Base-by-base conservation (phyloP, 2,888 invertebrate genomes). In the Furcula furcula region DNA sequence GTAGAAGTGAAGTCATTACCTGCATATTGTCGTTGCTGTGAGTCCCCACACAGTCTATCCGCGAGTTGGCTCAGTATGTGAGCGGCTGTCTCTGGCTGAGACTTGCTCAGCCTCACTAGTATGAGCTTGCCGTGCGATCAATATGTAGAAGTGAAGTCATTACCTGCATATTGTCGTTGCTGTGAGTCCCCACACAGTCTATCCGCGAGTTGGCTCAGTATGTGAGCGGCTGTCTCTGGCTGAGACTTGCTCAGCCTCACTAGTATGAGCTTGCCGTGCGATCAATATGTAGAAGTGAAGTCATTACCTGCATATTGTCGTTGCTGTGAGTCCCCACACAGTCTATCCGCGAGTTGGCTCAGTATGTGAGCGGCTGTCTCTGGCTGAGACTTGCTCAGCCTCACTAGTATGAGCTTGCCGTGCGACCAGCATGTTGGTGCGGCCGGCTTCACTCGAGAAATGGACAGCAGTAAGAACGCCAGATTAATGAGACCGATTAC, bases 401-500 rank as follows among this genome's bases (percentile, higher is more conserved):
- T 59, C 31, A 76, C 83, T 14, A 89, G 54, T 16, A 84, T 59
- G 20, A 83, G 45, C 46, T 79, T 75, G 10, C 80, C 89, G 42
- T 73, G 70, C 0, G 78, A 73, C 78, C 83, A 83, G 31, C 80
- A 79, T 0, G 54, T 50, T 0, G 40, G 31, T 0, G 81, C 71
- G 2, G 50, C 44, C 0, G 73, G 65, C 44, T 71, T 70, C 1
- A 42, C n/a, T 0, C 66, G 62, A 0, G 68, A 42, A 19, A 75
- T 68, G 1, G 64, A 53, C 1, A 88, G 74, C 0, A 89, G 52
- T 0, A 65, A 45, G 36, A 86, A 81, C 1, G 82, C 78, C 2
- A 89, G 46, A 52, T 77, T 68, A 34, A 89, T 83, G 1, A 89
- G 65, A 2, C 89, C 89, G 1, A 75, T 46, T 0, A 74, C 73